These are phyloP conservation scores for Sphenodon punctatus DNA, from an alignment of 2,797 vertebrate genomes.

Conservation along the genomic window DNA sequence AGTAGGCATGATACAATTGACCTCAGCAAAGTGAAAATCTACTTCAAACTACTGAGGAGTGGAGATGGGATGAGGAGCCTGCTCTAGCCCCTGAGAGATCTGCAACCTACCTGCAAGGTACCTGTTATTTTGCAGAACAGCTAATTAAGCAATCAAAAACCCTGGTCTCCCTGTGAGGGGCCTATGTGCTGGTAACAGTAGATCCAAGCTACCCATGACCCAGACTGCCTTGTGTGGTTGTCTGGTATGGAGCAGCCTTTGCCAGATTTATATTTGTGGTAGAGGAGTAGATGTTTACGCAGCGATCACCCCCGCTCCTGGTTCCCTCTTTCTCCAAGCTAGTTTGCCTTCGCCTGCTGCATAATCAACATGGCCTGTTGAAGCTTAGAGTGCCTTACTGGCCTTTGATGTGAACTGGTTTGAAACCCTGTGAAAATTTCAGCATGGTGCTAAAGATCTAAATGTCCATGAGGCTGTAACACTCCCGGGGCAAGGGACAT, in stretches of 20 bases:
- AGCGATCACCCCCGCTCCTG: too few species aligned
- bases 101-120: neutral
- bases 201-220: neutral
- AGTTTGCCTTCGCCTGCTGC: slow-evolving; percentile 19
- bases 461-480: slow-evolving; percentile 65
- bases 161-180: neutral
- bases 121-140: slow-evolving; percentile 1
- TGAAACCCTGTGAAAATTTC: slow-evolving; percentile 47
- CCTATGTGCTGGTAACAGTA: neutral
- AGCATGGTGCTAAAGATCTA: slow-evolving; percentile 50
- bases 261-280: too few species aligned
- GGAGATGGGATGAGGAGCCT: neutral
- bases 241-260: too few species aligned
- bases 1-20: neutral
- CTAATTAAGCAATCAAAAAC: neutral
- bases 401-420: slow-evolving; percentile 1
- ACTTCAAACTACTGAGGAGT: neutral
- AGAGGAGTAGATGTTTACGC: too few species aligned
- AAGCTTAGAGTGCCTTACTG: slow-evolving; percentile 44
- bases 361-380: slow-evolving; percentile 18
- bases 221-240: neutral
- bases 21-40: neutral
- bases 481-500: too few species aligned
- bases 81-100: neutral
- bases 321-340: slow-evolving; percentile 2